These are phyloP conservation scores for Coelopa pilipes DNA, from an alignment of 2,888 invertebrate genomes.

Conservation along the genomic window DNA sequence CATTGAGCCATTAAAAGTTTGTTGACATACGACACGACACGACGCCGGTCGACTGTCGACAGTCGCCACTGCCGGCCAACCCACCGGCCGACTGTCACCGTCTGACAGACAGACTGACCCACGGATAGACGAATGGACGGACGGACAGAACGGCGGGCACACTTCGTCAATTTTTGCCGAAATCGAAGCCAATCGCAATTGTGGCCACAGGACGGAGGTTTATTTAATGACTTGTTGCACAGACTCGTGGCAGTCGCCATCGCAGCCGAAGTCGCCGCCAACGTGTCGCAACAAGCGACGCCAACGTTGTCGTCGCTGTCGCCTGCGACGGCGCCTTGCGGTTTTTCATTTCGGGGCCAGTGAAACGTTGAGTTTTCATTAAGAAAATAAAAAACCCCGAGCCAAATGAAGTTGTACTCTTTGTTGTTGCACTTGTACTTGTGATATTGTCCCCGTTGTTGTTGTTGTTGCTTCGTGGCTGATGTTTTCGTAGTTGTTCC, in stretches of 20 bases:
- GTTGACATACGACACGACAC: constrained; percentile 6
- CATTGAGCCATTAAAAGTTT: constrained; percentile 38
- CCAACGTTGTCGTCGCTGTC: not conserved
- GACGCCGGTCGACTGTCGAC: not conserved
- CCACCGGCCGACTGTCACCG: not conserved
- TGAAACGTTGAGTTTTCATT: no score
- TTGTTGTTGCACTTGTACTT: no score
- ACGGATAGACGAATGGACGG: not conserved
- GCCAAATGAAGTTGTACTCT: no score
- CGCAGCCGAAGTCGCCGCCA: not conserved
- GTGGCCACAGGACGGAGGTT: not conserved
- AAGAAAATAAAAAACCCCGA: no score
- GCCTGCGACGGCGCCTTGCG: constrained; percentile 2
- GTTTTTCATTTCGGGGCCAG: no score
- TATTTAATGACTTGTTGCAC: constrained; percentile 5
- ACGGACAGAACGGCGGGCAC: not conserved
- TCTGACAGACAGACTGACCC: not conserved
- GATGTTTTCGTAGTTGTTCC: constrained; percentile 22
- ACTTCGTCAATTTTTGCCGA: not conserved
- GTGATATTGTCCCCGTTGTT: no score
- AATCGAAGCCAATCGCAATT: not conserved
- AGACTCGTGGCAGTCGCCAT: not conserved
- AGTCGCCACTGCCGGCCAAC: not conserved
- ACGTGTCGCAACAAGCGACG: not conserved
- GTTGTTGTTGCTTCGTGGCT: no score